Evolutionary conservation across 2,113 vertebrate species (phyloP).

Genomic region (Sciurus niger): DNA sequence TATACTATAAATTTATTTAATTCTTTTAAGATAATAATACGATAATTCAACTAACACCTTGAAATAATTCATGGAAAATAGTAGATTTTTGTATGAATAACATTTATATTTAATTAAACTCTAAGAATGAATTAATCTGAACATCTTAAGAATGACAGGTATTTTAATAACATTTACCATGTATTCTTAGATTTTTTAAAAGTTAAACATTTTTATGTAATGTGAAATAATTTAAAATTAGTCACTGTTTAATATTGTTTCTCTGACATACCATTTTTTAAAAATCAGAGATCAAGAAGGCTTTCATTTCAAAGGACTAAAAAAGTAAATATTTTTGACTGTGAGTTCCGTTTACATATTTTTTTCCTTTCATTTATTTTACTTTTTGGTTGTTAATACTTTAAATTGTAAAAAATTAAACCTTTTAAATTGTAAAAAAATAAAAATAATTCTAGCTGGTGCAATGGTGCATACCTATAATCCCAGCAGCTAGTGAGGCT

Average conservation of each 20-base stretch:
- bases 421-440: neutral
- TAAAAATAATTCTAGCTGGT: neutral
- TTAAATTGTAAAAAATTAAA: too few species aligned
- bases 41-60: constrained; percentile 79
- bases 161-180: constrained; percentile 41
- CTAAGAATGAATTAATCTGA: neutral
- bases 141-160: constrained; percentile 1
- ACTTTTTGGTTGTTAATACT: accelerated
- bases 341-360: neutral
- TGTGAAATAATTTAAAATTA: neutral
- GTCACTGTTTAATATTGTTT: neutral
- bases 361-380: neutral
- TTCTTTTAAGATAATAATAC: constrained; percentile 82
- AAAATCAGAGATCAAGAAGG: neutral
- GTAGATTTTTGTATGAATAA: neutral
- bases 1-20: constrained; percentile 71
- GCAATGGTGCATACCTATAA: too few species aligned
- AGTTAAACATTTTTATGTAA: neutral
- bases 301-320: neutral
- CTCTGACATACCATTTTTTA: neutral
- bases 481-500: too few species aligned
- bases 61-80: constrained; percentile 83
- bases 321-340: neutral
- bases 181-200: neutral
- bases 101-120: neutral